Percentiles rank a stretch among this genome's conserved stretches.
Evolutionary conservation across 2,888 invertebrate genomes (phyloP).

Genomic region (Campoplex capitator): DNA sequence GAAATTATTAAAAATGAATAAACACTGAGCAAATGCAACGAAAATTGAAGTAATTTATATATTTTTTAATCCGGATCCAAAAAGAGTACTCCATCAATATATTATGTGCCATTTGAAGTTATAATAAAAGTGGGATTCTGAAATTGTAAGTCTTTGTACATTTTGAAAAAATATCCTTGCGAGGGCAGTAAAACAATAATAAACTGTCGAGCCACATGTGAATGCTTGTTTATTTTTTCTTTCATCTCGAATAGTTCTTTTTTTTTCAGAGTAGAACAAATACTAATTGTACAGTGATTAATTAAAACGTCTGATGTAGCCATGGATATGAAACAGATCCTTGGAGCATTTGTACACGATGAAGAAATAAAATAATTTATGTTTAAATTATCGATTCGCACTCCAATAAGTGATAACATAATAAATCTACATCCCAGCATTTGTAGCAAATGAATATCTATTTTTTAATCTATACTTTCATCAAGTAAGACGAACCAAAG

Average conservation of each 20-base stretch:
- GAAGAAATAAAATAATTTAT: not conserved
- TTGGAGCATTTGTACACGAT: conserved; percentile 17
- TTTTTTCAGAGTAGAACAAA: not conserved
- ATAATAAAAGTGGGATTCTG: not conserved
- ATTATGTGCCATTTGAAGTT: not conserved
- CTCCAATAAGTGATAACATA: not conserved
- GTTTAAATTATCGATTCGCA: not conserved
- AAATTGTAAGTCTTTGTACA: not conserved
- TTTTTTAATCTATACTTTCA: conserved; percentile 28
- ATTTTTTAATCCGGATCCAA: not conserved
- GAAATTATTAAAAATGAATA: not conserved
- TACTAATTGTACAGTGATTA: not conserved
- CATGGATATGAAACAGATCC: conserved; percentile 3
- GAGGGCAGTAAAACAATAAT: not conserved
- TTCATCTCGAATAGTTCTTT: not conserved
- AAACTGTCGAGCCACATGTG: not conserved
- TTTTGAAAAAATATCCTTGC: not conserved
- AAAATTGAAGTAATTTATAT: not conserved
- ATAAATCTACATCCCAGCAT: conserved; percentile 18
- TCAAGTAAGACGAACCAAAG: conserved; percentile 13
- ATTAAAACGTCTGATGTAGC: not conserved
- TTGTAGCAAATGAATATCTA: conserved; percentile 26
- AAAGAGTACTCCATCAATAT: not conserved
- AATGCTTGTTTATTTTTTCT: conserved; percentile 5
- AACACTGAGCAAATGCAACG: not conserved